Evolutionary conservation across 2,113 vertebrate genomes (phyloP).

Genomic region (Oncorhynchus masou): DNA sequence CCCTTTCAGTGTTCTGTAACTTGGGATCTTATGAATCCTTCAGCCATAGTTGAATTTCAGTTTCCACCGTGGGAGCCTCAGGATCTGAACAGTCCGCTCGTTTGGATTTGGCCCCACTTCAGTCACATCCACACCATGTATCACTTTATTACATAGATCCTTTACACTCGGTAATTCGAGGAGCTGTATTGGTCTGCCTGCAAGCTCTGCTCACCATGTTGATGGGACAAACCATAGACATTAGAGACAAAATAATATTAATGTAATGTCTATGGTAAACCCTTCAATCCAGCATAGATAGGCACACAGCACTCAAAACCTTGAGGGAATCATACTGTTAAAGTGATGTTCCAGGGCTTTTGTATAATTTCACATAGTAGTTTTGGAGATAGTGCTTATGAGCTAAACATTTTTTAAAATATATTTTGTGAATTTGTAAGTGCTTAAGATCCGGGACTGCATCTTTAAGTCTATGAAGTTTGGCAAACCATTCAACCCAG

Average conservation of each 20-base stretch:
- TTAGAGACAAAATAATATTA: neutral
- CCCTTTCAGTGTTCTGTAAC: neutral
- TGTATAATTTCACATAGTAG: too few relatives aligned
- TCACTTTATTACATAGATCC: neutral
- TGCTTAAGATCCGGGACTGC: too few relatives aligned
- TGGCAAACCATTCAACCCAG: too few relatives aligned
- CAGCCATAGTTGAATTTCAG: neutral
- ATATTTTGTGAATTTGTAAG: too few relatives aligned
- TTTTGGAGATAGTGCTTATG: too few relatives aligned
- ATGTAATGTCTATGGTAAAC: neutral
- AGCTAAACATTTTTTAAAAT: too few relatives aligned
- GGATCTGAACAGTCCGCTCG: neutral
- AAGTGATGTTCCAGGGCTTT: too few relatives aligned
- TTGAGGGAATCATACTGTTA: too few relatives aligned
- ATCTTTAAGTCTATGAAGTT: too few relatives aligned
- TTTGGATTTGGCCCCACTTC: neutral
- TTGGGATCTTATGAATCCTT: neutral
- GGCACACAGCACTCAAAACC: neutral
- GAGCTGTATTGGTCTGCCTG: neutral
- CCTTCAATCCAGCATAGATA: neutral
- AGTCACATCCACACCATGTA: neutral
- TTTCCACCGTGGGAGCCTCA: neutral
- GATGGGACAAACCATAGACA: neutral
- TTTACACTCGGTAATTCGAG: neutral
- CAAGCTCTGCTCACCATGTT: neutral